Evolutionary conservation across 2,888 invertebrate genomes (phyloP), one percentile per base, ranked within the genome.

Genomic region (Andricus quercusramuli): DNA sequence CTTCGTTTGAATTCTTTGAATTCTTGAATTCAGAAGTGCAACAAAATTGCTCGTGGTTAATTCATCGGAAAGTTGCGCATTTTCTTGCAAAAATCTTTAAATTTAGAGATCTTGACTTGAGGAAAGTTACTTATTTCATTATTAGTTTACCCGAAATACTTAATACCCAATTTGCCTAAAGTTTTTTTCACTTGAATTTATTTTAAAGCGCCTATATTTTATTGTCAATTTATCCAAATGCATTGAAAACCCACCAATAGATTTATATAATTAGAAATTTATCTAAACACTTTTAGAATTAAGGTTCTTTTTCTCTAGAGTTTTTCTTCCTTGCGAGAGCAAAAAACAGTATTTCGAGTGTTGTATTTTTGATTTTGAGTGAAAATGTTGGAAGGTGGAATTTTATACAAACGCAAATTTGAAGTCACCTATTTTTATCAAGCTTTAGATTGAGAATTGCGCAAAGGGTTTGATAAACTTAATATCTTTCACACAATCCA

Each of bases 361-460:
- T 17, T 59, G 59, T 20, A 9, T 44, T 15, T 51, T 22, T 47
- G 44, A 51, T 51, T 68, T 70, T 44, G 70, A 47, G 47, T 70
- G 32, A 29, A 13, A 74, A 68, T 25, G 6, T 44, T 20, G 41
- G 32, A 67, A 47, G 6, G 17, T 41, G 0, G n/a, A 74, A 32
- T n/a, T 56, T 56, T 56, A n/a, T 56, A 56, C 32, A 56, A 56
- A 56, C 51, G 56, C 29, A 13, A 74, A 74, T 70, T 47, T 67
- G n/a, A n/a, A 41, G n/a, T 70, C 56, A 9, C n/a, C n/a, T 8
- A 56, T 62, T 62, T 62, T 62, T 62, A 25, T 62, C 9, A 62
- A 62, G 1, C 62, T 25, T 62, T 25, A 62, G 13, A 25, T 62
- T 62, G 13, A 25, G 25, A 62, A 62, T 9, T 56, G n/a, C n/a